A percentile compares a stretch with the other conserved stretches of the same genome.
Evolutionary conservation across 2,797 vertebrate genomes (phyloP).

Genomic region (Serranus cabrilla): DNA sequence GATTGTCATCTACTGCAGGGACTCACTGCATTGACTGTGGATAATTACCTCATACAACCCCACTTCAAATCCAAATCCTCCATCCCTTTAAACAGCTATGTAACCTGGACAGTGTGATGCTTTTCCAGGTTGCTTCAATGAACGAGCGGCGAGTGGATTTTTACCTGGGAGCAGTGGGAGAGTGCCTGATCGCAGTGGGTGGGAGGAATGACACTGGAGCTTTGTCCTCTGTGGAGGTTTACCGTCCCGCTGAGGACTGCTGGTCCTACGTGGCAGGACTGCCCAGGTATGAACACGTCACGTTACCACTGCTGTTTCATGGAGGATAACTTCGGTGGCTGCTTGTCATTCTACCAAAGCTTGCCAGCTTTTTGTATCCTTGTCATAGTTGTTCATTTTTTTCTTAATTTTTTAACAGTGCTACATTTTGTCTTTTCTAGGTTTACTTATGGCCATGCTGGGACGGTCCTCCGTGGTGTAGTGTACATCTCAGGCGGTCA

Average conservation of each 20-base stretch:
- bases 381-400: neutral
- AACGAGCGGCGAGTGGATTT: conserved; percentile 91
- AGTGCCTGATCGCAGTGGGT: conserved; percentile 93
- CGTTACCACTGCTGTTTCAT: neutral
- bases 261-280: conserved; percentile 93
- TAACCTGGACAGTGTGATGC: conserved; percentile 3
- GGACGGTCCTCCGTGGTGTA: conserved; percentile 90
- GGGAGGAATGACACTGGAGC: conserved; percentile 93
- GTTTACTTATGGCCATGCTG: conserved; percentile 94
- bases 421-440: conserved; percentile 71
- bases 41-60: no score
- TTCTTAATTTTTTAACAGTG: neutral
- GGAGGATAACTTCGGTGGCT: neutral
- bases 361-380: no score
- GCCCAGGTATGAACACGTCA: conserved; percentile 86
- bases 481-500: conserved; percentile 97
- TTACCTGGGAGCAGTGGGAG: conserved; percentile 90
- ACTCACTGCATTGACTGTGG: no score
- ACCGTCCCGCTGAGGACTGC: conserved; percentile 90
- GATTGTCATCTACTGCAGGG: no score
- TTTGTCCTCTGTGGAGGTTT: conserved; percentile 92
- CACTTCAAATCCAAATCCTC: no score
- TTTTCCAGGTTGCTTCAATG: conserved; percentile 71
- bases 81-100: no score
- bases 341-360: no score